These are phyloP conservation scores for Rhizomys pruinosus DNA, from an alignment of 2,113 vertebrate species.

Conservation along the genomic window DNA sequence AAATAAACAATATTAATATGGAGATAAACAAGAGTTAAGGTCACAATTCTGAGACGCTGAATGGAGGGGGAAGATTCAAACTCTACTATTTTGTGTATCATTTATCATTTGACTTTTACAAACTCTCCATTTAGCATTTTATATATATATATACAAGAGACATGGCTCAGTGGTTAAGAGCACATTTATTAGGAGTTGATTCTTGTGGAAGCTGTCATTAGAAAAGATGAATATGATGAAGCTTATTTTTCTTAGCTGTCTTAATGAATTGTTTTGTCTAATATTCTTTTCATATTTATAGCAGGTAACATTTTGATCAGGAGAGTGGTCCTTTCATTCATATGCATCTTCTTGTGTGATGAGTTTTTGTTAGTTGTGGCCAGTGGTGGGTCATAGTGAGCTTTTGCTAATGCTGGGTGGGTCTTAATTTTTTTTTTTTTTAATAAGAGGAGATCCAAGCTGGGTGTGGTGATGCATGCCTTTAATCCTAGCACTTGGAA, in stretches of 20 bases:
- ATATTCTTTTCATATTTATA: neutral
- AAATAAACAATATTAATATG: too few species aligned
- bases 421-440: neutral
- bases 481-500: too few species aligned
- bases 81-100: too few species aligned
- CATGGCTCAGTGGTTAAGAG: too few species aligned
- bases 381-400: neutral
- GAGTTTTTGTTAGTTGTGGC: neutral
- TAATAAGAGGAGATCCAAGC: too few species aligned
- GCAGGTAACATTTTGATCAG: neutral
- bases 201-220: slow-evolving; percentile 7
- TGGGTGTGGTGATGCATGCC: too few species aligned
- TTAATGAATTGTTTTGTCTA: neutral
- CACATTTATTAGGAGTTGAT: slow-evolving; percentile 12
- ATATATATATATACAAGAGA: too few species aligned
- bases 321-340: neutral
- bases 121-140: too few species aligned
- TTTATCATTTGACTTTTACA: too few species aligned
- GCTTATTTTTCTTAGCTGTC: neutral
- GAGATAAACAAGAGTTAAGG: too few species aligned
- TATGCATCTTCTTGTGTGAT: neutral
- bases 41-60: too few species aligned
- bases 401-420: neutral
- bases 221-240: slow-evolving; percentile 3
- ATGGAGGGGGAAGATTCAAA: too few species aligned